Evolutionary conservation across 1,140 invertebrate genomes (phyloP).

Genomic region (Zaprionus davidi): DNA sequence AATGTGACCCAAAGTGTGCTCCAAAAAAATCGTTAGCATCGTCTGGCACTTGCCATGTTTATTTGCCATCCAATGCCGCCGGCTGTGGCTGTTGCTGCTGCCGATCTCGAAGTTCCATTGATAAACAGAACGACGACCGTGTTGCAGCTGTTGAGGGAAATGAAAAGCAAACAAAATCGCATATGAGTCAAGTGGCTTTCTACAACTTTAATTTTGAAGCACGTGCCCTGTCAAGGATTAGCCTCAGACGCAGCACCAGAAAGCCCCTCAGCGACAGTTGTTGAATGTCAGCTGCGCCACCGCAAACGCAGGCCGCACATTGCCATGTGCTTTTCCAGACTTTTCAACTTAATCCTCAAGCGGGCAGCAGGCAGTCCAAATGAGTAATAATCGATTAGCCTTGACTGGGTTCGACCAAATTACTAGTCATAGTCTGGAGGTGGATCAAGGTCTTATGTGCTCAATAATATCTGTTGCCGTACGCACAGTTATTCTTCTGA

Average conservation of each 20-base stretch:
- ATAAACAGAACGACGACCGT: slow-evolving; percentile 48
- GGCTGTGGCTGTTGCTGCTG: slow-evolving; percentile 2
- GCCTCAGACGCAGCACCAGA: slow-evolving; percentile 52
- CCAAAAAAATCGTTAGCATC: not conserved
- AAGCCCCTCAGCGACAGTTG: slow-evolving; percentile 45
- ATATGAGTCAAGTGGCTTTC: slow-evolving; percentile 26
- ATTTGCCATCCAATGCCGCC: slow-evolving; percentile 50
- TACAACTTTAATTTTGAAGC: slow-evolving; percentile 59
- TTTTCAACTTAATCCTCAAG: slow-evolving; percentile 48
- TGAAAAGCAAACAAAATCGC: slow-evolving; percentile 74
- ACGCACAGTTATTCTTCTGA: too few species aligned
- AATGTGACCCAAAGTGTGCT: slow-evolving; percentile 47
- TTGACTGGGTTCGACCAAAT: slow-evolving; percentile 30
- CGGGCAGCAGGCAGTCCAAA: not conserved
- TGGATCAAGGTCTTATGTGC: too few species aligned
- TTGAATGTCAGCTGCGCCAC: slow-evolving; percentile 55
- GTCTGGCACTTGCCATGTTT: slow-evolving; percentile 42
- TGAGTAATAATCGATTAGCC: slow-evolving; percentile 40
- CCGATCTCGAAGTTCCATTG: slow-evolving; percentile 20
- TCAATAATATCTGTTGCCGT: too few species aligned
- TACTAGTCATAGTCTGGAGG: not conserved
- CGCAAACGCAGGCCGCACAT: slow-evolving; percentile 58
- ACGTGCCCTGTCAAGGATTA: slow-evolving; percentile 76
- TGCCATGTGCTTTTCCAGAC: slow-evolving; percentile 47
- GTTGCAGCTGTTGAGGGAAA: slow-evolving; percentile 76